Percentiles rank a stretch among this genome's conserved stretches.
These are phyloP conservation scores for Pterobdella sp. DNA, from an alignment of 2,888 invertebrate species.

Conservation along the genomic window DNA sequence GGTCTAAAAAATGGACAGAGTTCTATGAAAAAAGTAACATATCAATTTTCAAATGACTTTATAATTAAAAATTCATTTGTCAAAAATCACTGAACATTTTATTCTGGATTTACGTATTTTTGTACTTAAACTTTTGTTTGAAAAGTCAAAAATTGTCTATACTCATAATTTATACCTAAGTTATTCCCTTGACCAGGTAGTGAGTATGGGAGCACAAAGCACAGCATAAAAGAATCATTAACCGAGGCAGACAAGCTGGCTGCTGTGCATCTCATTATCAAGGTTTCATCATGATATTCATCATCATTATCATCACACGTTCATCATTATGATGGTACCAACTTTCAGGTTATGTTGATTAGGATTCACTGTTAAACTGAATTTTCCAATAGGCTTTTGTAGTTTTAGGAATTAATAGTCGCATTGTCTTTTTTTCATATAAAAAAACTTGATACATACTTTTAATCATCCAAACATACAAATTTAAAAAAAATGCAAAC, in stretches of 20 bases:
- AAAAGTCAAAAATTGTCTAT: neutral
- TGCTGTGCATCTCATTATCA: constrained; percentile 72
- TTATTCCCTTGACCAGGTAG: constrained; percentile 62
- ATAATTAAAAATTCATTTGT: no score
- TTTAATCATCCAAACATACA: no score
- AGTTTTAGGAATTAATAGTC: no score
- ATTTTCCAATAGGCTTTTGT: no score
- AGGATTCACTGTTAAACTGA: no score
- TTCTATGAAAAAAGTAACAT: constrained; percentile 81
- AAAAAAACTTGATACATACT: no score
- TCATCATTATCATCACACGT: neutral
- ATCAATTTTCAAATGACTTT: no score
- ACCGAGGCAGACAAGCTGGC: constrained; percentile 85
- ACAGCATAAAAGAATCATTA: constrained; percentile 89
- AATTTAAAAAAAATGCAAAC: no score
- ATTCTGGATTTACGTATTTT: neutral
- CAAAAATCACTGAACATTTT: neutral
- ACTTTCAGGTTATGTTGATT: no score
- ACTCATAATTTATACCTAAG: neutral
- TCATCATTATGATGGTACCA: neutral
- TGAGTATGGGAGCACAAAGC: constrained; percentile 93
- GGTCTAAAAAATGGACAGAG: constrained; percentile 98
- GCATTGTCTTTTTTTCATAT: no score
- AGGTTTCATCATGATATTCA: constrained; percentile 22
- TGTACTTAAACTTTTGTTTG: neutral